phyloP scores from a whole-genome alignment of 2,797 vertebrate species.

The Cynodonichthys magdalenae region DNA sequence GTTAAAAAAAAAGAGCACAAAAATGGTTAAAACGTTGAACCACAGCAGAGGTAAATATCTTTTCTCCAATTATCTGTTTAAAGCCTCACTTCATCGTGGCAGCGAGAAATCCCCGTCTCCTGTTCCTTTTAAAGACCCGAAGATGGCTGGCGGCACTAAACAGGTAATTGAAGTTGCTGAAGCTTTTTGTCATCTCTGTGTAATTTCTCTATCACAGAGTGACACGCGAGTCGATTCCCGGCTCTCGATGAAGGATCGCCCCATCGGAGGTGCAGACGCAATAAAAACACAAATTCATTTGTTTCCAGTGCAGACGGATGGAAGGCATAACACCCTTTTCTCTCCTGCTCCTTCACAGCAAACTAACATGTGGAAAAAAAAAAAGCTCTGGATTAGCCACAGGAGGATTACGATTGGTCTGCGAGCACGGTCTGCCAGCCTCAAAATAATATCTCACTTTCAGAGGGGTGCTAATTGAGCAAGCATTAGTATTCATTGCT shows the following conservation, averaged over 20 bases:
- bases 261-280: conserved; percentile 60
- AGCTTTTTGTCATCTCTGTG: conserved; percentile 72
- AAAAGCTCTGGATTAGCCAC: conserved; percentile 45
- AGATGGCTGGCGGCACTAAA: conserved; percentile 53
- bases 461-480: conserved; percentile 66
- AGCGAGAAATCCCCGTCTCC: conserved; percentile 52
- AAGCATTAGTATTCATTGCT: conserved; percentile 72
- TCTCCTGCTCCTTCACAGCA: conserved; percentile 28
- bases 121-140: conserved; percentile 69
- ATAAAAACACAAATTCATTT: conserved; percentile 69
- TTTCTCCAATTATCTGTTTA: conserved; percentile 44
- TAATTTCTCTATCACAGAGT: conserved; percentile 79
- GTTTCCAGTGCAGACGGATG: conserved; percentile 62
- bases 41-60: conserved; percentile 44
- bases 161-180: conserved; percentile 74
- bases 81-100: conserved; percentile 52
- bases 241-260: conserved; percentile 70
- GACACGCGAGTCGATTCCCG: conserved; percentile 74
- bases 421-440: conserved; percentile 9
- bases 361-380: conserved; percentile 38
- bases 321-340: conserved; percentile 29
- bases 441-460: conserved; percentile 66
- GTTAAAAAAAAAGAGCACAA: conserved; percentile 1
- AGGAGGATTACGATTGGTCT: conserved; percentile 51
- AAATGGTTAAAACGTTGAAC: conserved; percentile 29